Evolutionary conservation across 1,140 invertebrate species (phyloP).

Genomic region (Batillaria attramentaria): DNA sequence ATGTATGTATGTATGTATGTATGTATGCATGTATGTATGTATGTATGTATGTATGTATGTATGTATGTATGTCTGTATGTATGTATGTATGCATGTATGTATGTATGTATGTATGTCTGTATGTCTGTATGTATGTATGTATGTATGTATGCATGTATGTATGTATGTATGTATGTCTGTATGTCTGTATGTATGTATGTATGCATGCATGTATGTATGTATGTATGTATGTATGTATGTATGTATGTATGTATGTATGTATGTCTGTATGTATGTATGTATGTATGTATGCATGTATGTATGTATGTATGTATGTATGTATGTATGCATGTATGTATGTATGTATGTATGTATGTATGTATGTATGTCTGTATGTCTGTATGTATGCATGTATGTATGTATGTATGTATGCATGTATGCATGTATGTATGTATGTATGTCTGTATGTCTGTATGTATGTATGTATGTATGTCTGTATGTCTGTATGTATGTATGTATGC

Average conservation of each 20-base stretch:
- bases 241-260: background rate
- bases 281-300: too few relatives aligned
- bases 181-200: constrained; percentile 2
- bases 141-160: constrained; percentile 3
- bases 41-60: background rate
- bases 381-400: too few relatives aligned
- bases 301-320: too few relatives aligned
- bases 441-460: too few relatives aligned
- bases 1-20: background rate
- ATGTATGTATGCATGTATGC: too few relatives aligned
- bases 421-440: too few relatives aligned
- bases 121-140: constrained; percentile 2
- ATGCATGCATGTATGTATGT: background rate
- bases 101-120: background rate
- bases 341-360: too few relatives aligned
- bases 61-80: background rate
- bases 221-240: constrained; percentile 6
- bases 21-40: background rate
- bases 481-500: too few relatives aligned
- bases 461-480: too few relatives aligned
- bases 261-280: constrained; percentile 5
- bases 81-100: background rate
- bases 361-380: too few relatives aligned
- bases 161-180: constrained; percentile 1
- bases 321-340: too few relatives aligned